These are phyloP conservation scores for Thunnus thynnus DNA, from an alignment of 2,113 vertebrate genomes.

Conservation along the genomic window DNA sequence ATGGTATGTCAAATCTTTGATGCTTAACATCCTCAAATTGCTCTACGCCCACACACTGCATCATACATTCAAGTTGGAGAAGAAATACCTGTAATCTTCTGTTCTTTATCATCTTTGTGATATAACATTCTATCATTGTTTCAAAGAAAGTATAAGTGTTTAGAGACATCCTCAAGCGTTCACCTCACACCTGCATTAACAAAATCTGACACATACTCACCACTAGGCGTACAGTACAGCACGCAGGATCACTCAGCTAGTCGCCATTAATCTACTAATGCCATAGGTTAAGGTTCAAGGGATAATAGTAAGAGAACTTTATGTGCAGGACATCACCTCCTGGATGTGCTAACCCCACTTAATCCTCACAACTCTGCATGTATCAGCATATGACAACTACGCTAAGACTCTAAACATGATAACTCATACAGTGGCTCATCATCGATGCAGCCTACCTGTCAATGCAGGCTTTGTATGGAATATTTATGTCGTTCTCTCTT, in stretches of 20 bases:
- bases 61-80: not conserved
- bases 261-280: slow-evolving; percentile 7
- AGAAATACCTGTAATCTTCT: slow-evolving; percentile 12
- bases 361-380: slow-evolving; percentile 10
- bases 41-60: not conserved
- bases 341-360: slow-evolving; percentile 4
- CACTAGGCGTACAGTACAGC: too few relatives aligned
- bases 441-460: not conserved
- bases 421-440: not conserved
- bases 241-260: not conserved
- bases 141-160: not conserved
- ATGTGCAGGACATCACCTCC: slow-evolving; percentile 2
- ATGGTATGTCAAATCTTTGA: slow-evolving; percentile 7
- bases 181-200: not conserved
- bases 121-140: not conserved
- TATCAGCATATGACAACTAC: not conserved
- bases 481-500: not conserved
- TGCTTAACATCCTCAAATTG: not conserved
- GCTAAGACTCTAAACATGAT: not conserved
- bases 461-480: not conserved
- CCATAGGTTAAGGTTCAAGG: not conserved
- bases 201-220: not conserved
- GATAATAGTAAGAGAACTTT: not conserved
- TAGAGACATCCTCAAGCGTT: not conserved
- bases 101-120: slow-evolving; percentile 34